These are phyloP conservation scores for Pogona vitticeps DNA, from an alignment of 2,113 vertebrate species.

Conservation along the genomic window DNA sequence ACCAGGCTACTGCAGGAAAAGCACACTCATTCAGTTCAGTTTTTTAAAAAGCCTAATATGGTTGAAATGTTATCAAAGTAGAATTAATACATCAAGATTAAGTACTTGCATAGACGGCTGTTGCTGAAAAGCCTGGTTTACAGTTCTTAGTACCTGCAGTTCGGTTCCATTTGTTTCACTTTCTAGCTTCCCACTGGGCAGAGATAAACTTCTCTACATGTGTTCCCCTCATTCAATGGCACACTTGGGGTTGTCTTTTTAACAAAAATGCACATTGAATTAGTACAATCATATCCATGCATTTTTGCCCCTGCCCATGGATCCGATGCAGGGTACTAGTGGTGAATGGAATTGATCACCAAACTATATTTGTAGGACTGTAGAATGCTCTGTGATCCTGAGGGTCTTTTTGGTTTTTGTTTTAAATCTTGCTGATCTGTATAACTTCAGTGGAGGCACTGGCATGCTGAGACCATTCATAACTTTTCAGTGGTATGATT, in stretches of 20 bases:
- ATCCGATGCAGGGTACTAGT: background rate
- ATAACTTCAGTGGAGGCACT: background rate
- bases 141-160: background rate
- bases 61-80: background rate
- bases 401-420: background rate
- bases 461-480: background rate
- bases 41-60: background rate
- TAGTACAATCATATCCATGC: background rate
- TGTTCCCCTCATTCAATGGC: background rate
- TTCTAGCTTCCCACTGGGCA: background rate
- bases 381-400: background rate
- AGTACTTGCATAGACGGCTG: background rate
- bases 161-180: background rate
- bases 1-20: background rate
- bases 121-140: conserved; percentile 4
- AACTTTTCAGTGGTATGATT: background rate
- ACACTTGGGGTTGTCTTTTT: background rate
- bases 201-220: too few relatives aligned
- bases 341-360: background rate
- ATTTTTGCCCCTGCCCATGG: background rate
- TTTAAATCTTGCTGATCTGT: background rate
- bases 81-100: background rate
- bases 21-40: background rate
- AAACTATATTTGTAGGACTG: background rate
- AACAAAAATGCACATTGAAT: background rate